These are phyloP conservation scores for Lasioglossum malachurum DNA, from an alignment of 2,888 invertebrate genomes.

Conservation along the genomic window DNA sequence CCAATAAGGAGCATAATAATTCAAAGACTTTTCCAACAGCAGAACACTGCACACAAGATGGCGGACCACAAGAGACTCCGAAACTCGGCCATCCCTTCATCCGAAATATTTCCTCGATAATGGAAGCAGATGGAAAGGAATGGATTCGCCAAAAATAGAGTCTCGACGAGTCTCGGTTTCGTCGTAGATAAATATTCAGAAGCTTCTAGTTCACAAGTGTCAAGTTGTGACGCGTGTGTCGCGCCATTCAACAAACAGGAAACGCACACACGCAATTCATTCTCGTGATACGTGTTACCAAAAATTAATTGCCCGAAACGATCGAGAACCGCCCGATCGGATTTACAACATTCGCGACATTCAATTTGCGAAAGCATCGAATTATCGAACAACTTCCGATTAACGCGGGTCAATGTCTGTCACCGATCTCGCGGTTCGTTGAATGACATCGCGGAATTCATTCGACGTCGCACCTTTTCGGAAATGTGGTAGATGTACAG, in stretches of 20 bases:
- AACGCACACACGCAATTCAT: background rate
- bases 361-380: background rate
- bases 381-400: background rate
- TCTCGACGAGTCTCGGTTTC: background rate
- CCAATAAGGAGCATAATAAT: background rate
- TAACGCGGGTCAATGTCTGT: background rate
- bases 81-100: background rate
- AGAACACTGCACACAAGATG: background rate
- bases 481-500: too few species aligned
- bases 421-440: background rate
- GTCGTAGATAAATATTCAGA: background rate
- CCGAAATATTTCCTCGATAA: background rate
- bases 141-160: background rate
- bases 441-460: background rate
- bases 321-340: background rate
- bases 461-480: too few species aligned
- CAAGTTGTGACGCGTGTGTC: background rate
- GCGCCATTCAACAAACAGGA: background rate
- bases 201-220: background rate
- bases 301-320: background rate
- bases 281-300: background rate
- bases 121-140: background rate
- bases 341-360: background rate
- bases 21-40: background rate
- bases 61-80: background rate